phyloP scores from a whole-genome alignment of 2,888 invertebrate species.

The Thysanoteuthis rhombus region DNA sequence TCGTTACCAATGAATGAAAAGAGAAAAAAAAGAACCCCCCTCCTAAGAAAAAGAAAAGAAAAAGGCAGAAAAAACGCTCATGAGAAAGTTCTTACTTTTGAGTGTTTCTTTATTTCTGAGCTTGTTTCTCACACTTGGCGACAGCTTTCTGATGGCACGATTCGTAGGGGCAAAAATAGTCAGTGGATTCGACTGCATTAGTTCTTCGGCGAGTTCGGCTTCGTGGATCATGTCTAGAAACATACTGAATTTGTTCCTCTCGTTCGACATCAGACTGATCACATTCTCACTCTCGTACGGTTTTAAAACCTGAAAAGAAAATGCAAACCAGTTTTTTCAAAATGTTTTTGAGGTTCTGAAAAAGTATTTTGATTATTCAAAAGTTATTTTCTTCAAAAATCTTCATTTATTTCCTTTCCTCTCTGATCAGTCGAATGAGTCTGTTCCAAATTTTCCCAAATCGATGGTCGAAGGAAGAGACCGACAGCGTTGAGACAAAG shows the following conservation, averaged over 20 bases:
- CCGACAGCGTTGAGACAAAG: too few relatives aligned
- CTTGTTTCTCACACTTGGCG: neutral
- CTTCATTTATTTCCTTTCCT: too few relatives aligned
- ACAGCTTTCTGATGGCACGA: constrained; percentile 73
- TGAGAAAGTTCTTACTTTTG: neutral
- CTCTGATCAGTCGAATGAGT: too few relatives aligned
- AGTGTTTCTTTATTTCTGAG: constrained; percentile 14
- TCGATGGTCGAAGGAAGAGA: too few relatives aligned
- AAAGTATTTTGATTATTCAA: neutral
- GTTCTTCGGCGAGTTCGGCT: constrained; percentile 1
- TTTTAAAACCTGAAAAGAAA: neutral
- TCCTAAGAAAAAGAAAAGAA: neutral
- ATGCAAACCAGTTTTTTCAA: neutral
- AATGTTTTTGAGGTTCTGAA: neutral
- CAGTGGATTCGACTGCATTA: constrained; percentile 63
- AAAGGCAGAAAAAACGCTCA: neutral
- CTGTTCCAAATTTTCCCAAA: too few relatives aligned
- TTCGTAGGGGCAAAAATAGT: constrained; percentile 79
- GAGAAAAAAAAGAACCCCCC: too few relatives aligned
- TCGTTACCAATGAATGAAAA: too few relatives aligned
- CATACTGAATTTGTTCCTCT: neutral
- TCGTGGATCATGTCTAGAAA: constrained; percentile 12
- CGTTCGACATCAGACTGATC: neutral
- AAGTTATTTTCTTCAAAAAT: too few relatives aligned
- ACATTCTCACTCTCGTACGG: constrained; percentile 35